Evolutionary conservation across 2,797 vertebrate species (phyloP), one percentile per base, ranked within the genome.

Genomic region (Chiloscyllium punctatum): DNA sequence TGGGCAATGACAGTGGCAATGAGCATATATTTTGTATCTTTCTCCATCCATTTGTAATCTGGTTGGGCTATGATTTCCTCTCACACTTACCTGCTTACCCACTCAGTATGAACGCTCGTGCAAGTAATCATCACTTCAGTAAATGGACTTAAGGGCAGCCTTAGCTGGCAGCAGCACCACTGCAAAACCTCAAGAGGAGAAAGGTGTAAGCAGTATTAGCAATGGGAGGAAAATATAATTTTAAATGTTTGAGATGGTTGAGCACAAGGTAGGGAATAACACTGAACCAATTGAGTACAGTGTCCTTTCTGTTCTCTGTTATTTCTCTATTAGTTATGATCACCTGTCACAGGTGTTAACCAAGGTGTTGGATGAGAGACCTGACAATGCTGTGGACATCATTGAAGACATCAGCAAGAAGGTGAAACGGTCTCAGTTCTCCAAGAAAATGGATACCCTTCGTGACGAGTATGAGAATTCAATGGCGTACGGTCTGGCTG

Each of bases 361-460:
- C 79, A 98, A 98, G 96, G 97, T 99, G 96, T 97, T 99, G 97
- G 98, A 99, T 90, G 98, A 99, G 96, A 98, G 96, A 91, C 98
- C 99, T 3, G 79, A 97, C 66, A 97, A 99, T 96, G 97, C 96
- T n/a, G 98, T 98, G 95, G 99, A 99, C 86, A 97, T 99, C 96
- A 96, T 99, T 92, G 99, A 99, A 96, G 98, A 98, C 95, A 97
- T 99, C 96, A 99, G 99, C 96, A 96, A 91, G 9, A 98, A 99
- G 77, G 97, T 99, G 96, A 99, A 99, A 96, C 97, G 96, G 95
- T 96, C 96, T 74, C 97, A 97, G n/a, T 98, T 98, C 96, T 97
- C 95, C 95, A 97, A 98, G 95, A 97, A 97, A 96, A 97, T 98
- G 96, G 98, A 98, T 96, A 97, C 97, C 2, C 97, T 99, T 87